phyloP scores from a whole-genome alignment of 2,113 vertebrate species.

The Tichodroma muraria region DNA sequence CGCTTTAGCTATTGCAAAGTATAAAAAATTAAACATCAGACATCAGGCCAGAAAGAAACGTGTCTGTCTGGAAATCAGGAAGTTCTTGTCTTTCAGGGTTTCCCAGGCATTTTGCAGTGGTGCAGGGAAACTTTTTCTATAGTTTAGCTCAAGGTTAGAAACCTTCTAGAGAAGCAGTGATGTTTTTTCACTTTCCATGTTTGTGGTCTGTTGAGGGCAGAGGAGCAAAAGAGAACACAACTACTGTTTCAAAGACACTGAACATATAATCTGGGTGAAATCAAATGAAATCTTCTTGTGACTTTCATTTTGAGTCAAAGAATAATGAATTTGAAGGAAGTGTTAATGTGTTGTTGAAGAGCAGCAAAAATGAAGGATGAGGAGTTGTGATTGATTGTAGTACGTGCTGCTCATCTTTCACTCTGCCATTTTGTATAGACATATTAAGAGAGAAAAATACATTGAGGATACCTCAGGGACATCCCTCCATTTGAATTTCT shows the following conservation, averaged over 20 bases:
- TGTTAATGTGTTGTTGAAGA: not conserved
- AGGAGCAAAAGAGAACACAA: not conserved
- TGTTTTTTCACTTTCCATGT: not conserved
- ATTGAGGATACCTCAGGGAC: not conserved
- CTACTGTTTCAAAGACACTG: not conserved
- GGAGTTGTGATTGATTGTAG: not conserved
- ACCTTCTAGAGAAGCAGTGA: not conserved
- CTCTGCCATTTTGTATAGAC: not conserved
- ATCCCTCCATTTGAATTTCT: not conserved
- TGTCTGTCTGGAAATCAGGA: not conserved
- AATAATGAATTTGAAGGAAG: not conserved
- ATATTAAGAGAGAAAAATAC: not conserved
- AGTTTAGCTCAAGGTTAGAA: not conserved
- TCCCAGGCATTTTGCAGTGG: not conserved
- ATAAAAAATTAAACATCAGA: not conserved
- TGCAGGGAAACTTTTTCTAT: not conserved
- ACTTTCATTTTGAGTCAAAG: not conserved
- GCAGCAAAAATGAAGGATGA: not conserved
- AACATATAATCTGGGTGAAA: not conserved
- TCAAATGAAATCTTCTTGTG: not conserved
- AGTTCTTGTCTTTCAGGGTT: not conserved
- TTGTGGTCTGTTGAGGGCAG: not conserved
- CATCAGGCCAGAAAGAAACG: not conserved
- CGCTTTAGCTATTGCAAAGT: not conserved
- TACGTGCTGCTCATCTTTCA: not conserved